Percentiles rank a stretch among this genome's conserved stretches.
phyloP scores from a whole-genome alignment of 2,888 invertebrate genomes.

The Euproctis similis region DNA sequence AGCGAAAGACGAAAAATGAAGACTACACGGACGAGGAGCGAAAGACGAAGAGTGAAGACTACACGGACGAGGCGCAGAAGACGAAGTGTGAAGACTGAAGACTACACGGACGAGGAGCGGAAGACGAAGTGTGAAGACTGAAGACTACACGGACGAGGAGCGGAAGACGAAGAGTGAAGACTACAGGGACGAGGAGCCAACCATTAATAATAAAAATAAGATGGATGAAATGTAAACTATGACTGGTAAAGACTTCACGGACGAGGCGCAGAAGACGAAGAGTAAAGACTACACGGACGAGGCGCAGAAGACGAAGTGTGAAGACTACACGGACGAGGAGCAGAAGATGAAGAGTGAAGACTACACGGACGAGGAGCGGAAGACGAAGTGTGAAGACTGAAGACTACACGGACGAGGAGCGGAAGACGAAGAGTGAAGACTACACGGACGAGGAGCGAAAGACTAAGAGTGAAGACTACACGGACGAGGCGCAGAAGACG shows the following conservation, averaged over 20 bases:
- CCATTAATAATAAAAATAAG: neutral
- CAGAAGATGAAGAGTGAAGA: slow-evolving; percentile 1
- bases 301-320: neutral
- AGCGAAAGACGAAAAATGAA: slow-evolving; percentile 12
- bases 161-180: slow-evolving; percentile 2
- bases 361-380: slow-evolving; percentile 1
- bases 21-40: slow-evolving; percentile 4
- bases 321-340: slow-evolving; percentile 3
- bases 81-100: too few species aligned
- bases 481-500: slow-evolving; percentile 1
- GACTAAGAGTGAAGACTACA: slow-evolving; percentile 4
- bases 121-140: slow-evolving; percentile 5
- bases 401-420: slow-evolving; percentile 7
- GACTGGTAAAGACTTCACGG: slow-evolving; percentile 1
- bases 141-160: slow-evolving; percentile 9
- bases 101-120: slow-evolving; percentile 1
- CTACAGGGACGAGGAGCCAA: neutral
- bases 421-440: slow-evolving; percentile 4
- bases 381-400: too few species aligned
- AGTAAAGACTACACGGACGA: slow-evolving; percentile 1
- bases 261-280: slow-evolving; percentile 1
- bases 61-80: too few species aligned
- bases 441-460: slow-evolving; percentile 6
- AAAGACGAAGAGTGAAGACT: slow-evolving; percentile 3
- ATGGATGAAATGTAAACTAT: slow-evolving; percentile 1